phyloP scores from a whole-genome alignment of 2,113 vertebrate species.

The Ochotona princeps region DNA sequence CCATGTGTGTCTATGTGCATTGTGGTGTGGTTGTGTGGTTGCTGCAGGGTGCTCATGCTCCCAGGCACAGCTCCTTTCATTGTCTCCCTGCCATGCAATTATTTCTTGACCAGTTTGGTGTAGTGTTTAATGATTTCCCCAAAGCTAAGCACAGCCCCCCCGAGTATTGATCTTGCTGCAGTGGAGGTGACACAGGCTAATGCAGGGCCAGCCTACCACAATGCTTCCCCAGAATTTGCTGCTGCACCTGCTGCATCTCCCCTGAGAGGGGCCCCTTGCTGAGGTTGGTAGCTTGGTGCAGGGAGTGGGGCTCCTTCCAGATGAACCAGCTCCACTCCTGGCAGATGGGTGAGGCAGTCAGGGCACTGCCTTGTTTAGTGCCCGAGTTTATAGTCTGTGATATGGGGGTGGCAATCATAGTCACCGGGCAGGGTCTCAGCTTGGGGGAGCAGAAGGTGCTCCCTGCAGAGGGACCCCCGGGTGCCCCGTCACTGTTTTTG shows the following conservation, averaged over 20 bases:
- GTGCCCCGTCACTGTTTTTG: background rate
- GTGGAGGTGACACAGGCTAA: conserved; percentile 60
- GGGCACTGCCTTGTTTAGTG: background rate
- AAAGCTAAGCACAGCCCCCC: conserved; percentile 83
- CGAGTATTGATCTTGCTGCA: conserved; percentile 78
- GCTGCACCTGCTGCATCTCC: background rate
- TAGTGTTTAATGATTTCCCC: conserved; percentile 83
- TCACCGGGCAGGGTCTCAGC: background rate
- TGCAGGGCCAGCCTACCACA: background rate
- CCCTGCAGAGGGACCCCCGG: background rate
- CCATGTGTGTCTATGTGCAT: background rate
- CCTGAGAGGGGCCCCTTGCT: background rate
- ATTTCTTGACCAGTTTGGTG: conserved; percentile 73
- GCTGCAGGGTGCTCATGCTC: background rate
- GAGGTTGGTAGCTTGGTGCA: background rate
- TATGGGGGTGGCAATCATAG: background rate
- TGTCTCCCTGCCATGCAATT: conserved; percentile 67
- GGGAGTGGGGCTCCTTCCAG: background rate
- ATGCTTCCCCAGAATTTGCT: background rate
- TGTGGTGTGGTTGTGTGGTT: background rate
- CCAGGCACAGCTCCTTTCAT: conserved; percentile 44
- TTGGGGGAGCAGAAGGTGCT: background rate
- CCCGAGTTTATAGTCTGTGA: conserved; percentile 3
- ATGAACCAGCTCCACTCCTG: background rate
- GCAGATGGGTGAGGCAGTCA: background rate